Evolutionary conservation across 2,113 vertebrate species (phyloP).

Genomic region (Heliornis fulica): DNA sequence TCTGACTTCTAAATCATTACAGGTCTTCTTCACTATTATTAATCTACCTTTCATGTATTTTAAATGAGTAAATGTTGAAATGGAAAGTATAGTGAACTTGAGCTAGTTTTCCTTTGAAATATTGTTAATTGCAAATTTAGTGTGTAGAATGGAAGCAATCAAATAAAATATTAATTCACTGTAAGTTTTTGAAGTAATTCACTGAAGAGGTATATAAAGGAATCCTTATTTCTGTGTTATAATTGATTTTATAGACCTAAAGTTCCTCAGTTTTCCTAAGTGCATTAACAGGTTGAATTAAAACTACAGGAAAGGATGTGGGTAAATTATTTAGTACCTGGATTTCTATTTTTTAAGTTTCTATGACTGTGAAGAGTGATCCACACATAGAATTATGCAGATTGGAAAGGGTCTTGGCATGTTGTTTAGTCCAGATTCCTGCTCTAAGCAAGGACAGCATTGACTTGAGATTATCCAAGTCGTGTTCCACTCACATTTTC

Average conservation of each 20-base stretch:
- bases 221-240: background rate
- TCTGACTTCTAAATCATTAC: background rate
- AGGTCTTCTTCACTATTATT: background rate
- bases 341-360: background rate
- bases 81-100: background rate
- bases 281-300: background rate
- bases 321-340: background rate
- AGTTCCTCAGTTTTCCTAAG: background rate
- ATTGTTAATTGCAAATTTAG: background rate
- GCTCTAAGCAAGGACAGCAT: background rate
- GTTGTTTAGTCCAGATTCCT: background rate
- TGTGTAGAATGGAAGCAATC: background rate
- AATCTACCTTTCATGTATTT: background rate
- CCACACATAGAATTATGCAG: background rate
- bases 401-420: background rate
- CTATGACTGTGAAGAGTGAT: background rate
- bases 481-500: background rate
- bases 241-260: background rate
- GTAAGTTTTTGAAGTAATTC: slow-evolving; percentile 4
- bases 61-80: background rate
- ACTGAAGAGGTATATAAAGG: background rate
- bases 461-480: background rate
- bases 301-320: background rate
- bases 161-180: slow-evolving; percentile 38
- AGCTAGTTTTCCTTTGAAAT: background rate